A percentile compares a stretch with the other conserved stretches of the same genome.
Evolutionary conservation across 1,140 invertebrate genomes (phyloP).

Genomic region (Lepidostoma basale): DNA sequence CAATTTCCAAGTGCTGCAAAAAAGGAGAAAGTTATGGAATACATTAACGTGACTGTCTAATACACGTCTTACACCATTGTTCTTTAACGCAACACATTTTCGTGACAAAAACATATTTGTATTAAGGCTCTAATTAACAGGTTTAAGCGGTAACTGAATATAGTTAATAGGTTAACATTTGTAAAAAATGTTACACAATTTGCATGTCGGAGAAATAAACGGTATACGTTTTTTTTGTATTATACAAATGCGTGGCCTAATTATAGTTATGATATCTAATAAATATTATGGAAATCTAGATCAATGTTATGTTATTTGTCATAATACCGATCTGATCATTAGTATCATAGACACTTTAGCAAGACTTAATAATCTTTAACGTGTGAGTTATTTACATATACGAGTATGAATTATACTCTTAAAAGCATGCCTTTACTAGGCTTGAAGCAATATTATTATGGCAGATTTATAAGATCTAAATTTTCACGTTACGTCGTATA

Average conservation of each 20-base stretch:
- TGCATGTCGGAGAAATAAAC: not conserved
- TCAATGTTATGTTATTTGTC: conserved; percentile 8
- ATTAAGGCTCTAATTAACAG: conserved; percentile 15
- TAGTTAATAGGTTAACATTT: not conserved
- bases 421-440: too few relatives aligned
- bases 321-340: not conserved
- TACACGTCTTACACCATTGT: not conserved
- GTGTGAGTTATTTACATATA: too few relatives aligned
- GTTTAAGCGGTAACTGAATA: conserved; percentile 4
- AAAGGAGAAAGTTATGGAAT: too few relatives aligned
- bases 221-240: not conserved
- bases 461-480: too few relatives aligned
- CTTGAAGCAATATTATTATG: too few relatives aligned
- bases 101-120: conserved; percentile 15
- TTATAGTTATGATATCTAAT: conserved; percentile 8
- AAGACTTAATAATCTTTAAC: too few relatives aligned
- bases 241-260: not conserved
- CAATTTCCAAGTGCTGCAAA: too few relatives aligned
- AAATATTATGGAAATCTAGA: conserved; percentile 13
- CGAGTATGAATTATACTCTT: too few relatives aligned
- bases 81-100: conserved; percentile 4
- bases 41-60: too few relatives aligned
- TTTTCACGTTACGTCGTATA: too few relatives aligned
- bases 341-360: not conserved
- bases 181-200: conserved; percentile 4